These are phyloP conservation scores for Apteryx owenii DNA, from an alignment of 2,113 vertebrate genomes.

Conservation along the genomic window DNA sequence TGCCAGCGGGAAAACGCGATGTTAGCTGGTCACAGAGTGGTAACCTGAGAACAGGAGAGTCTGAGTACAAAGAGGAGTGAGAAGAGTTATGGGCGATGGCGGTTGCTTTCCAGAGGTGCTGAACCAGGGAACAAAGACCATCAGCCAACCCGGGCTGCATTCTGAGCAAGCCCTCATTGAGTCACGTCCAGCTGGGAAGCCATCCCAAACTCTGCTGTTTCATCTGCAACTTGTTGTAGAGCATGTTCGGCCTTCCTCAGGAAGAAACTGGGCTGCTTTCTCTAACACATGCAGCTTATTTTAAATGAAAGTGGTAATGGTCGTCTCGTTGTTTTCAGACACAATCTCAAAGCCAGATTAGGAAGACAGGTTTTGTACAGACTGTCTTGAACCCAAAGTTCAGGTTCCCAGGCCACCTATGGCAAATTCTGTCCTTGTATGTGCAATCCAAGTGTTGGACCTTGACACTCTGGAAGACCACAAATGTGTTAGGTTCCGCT, in stretches of 20 bases:
- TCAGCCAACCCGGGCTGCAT: not conserved
- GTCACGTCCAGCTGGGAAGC: not conserved
- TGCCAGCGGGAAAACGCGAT: not conserved
- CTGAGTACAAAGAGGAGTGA: not conserved
- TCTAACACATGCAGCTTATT: not conserved
- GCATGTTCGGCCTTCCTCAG: not conserved
- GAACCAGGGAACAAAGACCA: not conserved
- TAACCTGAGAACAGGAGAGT: not conserved
- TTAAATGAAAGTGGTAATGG: not conserved
- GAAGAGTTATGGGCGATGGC: not conserved
- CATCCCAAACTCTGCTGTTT: not conserved
- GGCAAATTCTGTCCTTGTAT: not conserved
- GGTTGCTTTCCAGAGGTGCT: not conserved
- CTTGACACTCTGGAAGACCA: not conserved
- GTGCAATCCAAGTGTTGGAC: not conserved
- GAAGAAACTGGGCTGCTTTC: not conserved
- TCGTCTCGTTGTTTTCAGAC: not conserved
- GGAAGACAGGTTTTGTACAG: not conserved
- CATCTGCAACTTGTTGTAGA: too few relatives aligned
- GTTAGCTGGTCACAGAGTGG: not conserved
- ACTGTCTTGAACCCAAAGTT: not conserved
- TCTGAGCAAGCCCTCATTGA: not conserved
- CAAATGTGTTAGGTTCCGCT: too few relatives aligned
- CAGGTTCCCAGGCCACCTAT: not conserved
- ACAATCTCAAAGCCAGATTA: not conserved